Evolutionary conservation across 2,113 vertebrate genomes (phyloP).

Genomic region (Naja naja): DNA sequence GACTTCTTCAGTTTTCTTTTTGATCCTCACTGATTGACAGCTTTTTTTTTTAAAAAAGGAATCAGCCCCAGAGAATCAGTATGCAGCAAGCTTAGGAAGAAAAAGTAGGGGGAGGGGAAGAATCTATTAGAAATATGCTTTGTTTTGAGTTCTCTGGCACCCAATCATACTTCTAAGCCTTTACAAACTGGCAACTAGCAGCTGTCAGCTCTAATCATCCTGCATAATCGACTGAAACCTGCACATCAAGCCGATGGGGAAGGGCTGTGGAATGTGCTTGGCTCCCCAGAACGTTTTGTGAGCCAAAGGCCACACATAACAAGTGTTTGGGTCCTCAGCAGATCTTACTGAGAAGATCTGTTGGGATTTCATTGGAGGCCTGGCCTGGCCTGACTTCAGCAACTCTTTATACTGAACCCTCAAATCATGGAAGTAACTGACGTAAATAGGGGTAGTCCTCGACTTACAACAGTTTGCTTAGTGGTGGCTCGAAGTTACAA

Average conservation of each 20-base stretch:
- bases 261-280: neutral
- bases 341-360: neutral
- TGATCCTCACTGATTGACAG: conserved; percentile 29
- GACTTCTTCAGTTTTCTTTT: conserved; percentile 16
- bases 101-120: neutral
- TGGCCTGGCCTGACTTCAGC: neutral
- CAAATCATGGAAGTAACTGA: neutral
- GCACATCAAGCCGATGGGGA: neutral
- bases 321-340: neutral
- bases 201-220: conserved; percentile 19
- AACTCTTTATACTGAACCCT: neutral
- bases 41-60: neutral
- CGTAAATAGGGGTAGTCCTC: neutral
- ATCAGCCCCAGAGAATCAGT: conserved; percentile 5
- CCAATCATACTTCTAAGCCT: conserved; percentile 27
- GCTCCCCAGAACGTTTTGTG: neutral
- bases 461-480: no score
- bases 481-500: no score
- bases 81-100: neutral
- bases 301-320: conserved; percentile 8
- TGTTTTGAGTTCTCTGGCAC: conserved; percentile 21
- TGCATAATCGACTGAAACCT: conserved; percentile 19
- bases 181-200: conserved; percentile 22
- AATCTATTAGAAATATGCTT: conserved; percentile 13
- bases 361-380: neutral